A percentile compares a stretch with the other conserved stretches of the same genome.
Evolutionary conservation across 2,888 invertebrate species (phyloP).

Genomic region (Tuta absoluta): DNA sequence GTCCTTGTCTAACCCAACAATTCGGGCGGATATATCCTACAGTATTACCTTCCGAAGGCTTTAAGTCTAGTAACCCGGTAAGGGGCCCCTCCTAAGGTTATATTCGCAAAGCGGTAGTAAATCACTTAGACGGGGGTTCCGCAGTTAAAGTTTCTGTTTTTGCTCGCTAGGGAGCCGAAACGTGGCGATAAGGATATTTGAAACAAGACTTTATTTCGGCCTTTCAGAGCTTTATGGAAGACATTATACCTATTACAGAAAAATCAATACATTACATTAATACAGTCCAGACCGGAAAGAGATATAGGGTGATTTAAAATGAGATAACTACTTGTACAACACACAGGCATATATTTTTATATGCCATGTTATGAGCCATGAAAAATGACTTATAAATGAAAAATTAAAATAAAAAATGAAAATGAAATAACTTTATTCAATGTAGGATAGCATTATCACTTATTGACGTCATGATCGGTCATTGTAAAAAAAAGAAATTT

Average conservation of each 20-base stretch:
- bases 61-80: conserved; percentile 64
- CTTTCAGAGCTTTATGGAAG: conserved; percentile 11
- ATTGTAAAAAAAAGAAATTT: no score
- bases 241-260: neutral
- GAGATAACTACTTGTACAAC: no score
- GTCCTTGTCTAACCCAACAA: conserved; percentile 52
- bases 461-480: no score
- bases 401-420: no score
- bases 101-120: conserved; percentile 67
- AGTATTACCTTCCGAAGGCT: conserved; percentile 22
- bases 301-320: no score
- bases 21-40: conserved; percentile 46
- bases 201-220: conserved; percentile 53
- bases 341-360: no score
- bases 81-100: conserved; percentile 45
- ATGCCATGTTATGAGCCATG: no score
- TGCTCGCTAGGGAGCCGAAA: conserved; percentile 60
- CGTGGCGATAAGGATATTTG: conserved; percentile 64
- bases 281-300: no score
- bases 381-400: no score
- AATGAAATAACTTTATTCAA: no score
- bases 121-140: conserved; percentile 70
- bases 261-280: neutral
- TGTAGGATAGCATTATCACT: no score
- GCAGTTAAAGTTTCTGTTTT: conserved; percentile 71